Percentiles rank a stretch among this genome's conserved stretches.
Conservation (phyloP, 2,113 vertebrate species). For the Sapajus apella region DNA sequence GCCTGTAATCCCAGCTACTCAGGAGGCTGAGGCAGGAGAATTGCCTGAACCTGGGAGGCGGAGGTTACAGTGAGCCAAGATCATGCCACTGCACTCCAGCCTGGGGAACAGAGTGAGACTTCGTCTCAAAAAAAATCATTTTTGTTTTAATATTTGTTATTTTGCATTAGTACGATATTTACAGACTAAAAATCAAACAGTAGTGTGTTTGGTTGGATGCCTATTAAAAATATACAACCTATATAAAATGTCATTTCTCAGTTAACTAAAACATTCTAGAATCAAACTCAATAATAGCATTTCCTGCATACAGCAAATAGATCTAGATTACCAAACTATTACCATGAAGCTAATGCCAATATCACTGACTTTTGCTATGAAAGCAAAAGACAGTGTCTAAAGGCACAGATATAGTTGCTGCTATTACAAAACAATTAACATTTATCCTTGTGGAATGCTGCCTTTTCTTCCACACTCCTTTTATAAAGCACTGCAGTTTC, state of each 20-base stretch:
- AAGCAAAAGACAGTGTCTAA: not conserved
- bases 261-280: constrained; percentile 10
- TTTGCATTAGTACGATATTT: not conserved
- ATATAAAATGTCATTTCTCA: not conserved
- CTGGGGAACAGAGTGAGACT: too few species aligned
- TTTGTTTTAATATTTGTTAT: constrained; percentile 12
- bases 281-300: not conserved
- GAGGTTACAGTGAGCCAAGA: too few species aligned
- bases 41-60: too few species aligned
- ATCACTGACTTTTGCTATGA: not conserved
- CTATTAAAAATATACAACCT: not conserved
- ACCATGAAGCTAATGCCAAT: not conserved
- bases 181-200: constrained; percentile 22
- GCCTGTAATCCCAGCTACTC: too few species aligned
- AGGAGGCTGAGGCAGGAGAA: too few species aligned
- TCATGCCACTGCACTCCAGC: too few species aligned
- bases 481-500: not conserved
- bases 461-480: not conserved
- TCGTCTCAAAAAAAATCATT: not conserved
- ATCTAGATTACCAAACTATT: not conserved
- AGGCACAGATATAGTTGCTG: not conserved
- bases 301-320: not conserved
- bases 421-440: not conserved
- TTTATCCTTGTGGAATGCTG: not conserved
- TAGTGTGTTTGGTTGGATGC: not conserved